Percentiles rank a stretch among this genome's conserved stretches.
Conservation (phyloP, 2,797 vertebrate species). For the Columba guinea region DNA sequence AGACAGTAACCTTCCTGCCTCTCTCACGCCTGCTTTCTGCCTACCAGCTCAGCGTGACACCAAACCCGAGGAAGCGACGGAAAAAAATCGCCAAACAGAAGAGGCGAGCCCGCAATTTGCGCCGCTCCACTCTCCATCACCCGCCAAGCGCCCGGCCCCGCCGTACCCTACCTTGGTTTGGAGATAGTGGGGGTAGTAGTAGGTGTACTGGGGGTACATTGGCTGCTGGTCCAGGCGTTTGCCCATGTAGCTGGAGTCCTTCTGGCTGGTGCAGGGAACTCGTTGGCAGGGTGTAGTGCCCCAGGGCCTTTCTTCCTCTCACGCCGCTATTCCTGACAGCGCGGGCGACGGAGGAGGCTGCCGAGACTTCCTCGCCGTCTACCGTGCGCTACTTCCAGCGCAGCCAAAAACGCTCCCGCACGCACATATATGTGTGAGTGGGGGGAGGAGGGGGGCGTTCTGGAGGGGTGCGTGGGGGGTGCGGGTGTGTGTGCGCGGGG, state of each 20-base stretch:
- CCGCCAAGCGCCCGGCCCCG: constrained; percentile 60
- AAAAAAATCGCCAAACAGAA: neutral
- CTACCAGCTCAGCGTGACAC: constrained; percentile 50
- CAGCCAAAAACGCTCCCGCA: constrained; percentile 44
- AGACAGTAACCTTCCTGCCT: constrained; percentile 27
- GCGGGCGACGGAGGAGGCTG: constrained; percentile 72
- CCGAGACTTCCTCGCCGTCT: constrained; percentile 73
- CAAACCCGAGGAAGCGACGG: constrained; percentile 23
- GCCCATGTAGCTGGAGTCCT: constrained; percentile 99
- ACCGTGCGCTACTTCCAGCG: constrained; percentile 75
- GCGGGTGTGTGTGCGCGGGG: neutral
- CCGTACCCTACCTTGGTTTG: constrained; percentile 90
- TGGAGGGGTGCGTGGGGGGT: neutral
- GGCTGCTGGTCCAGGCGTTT: constrained; percentile 98
- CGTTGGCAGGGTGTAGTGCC: constrained; percentile 80
- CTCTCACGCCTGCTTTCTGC: constrained; percentile 30
- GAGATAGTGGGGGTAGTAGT: constrained; percentile 98
- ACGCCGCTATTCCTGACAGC: constrained; percentile 82
- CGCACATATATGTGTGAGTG: neutral
- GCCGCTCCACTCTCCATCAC: constrained; percentile 58
- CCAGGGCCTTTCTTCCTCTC: constrained; percentile 79
- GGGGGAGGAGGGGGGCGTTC: neutral
- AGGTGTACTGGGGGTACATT: constrained; percentile 99
- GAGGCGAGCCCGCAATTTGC: constrained; percentile 14
- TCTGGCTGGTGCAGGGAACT: constrained; percentile 91